Percentiles rank a stretch among this genome's conserved stretches.
Evolutionary conservation across 2,113 vertebrate genomes (phyloP).

Genomic region (Nyctibius bracteatus): DNA sequence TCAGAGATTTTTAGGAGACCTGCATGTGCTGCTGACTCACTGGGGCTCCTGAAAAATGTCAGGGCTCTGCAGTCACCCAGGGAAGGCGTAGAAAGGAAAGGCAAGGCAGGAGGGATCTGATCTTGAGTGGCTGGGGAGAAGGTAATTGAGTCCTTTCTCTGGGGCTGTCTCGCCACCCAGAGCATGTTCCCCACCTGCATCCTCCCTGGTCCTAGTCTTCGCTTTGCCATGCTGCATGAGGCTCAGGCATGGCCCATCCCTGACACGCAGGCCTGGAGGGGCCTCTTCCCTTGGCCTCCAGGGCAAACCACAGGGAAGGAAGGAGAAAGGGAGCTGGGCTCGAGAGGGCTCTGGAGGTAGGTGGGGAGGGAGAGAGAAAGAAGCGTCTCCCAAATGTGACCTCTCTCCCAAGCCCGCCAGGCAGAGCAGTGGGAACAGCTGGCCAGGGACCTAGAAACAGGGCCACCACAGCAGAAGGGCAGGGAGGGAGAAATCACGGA

Average conservation of each 20-base stretch:
- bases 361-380: background rate
- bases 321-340: background rate
- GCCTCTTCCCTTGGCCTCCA: background rate
- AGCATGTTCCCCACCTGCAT: background rate
- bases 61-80: background rate
- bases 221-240: background rate
- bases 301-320: background rate
- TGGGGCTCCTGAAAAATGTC: background rate
- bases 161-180: background rate
- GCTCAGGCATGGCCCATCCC: background rate
- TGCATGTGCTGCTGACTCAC: slow-evolving; percentile 47
- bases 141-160: background rate
- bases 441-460: background rate
- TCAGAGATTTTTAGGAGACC: background rate
- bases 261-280: background rate
- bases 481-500: background rate
- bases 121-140: background rate
- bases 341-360: background rate
- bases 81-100: background rate
- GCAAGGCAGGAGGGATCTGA: background rate
- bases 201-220: background rate
- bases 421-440: background rate
- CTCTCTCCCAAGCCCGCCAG: background rate
- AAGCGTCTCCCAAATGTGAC: background rate
- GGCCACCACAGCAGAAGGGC: background rate